phyloP scores from a whole-genome alignment of 2,888 invertebrate species.

The Petrolisthes cinctipes region DNA sequence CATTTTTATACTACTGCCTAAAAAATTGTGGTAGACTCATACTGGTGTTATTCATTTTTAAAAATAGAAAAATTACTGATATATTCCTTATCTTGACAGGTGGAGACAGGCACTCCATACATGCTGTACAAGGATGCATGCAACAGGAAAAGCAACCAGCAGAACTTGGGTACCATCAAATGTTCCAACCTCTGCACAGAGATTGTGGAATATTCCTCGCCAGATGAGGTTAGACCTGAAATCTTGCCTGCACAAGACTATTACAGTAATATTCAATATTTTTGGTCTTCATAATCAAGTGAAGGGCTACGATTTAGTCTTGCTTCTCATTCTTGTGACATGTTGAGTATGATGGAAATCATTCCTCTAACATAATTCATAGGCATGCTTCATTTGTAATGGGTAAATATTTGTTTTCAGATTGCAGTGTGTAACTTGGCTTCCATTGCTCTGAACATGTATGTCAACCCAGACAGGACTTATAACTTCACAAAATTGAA shows the following conservation, averaged over 20 bases:
- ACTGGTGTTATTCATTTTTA: too few species aligned
- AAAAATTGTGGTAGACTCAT: too few species aligned
- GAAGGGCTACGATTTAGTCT: too few species aligned
- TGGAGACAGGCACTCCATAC: slow-evolving; percentile 98
- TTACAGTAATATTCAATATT: neutral
- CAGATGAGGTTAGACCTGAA: slow-evolving; percentile 79
- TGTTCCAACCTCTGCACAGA: slow-evolving; percentile 98
- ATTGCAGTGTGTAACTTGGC: slow-evolving; percentile 98
- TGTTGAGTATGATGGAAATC: too few species aligned
- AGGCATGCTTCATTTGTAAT: too few species aligned
- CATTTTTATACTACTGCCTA: too few species aligned
- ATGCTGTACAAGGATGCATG: slow-evolving; percentile 97
- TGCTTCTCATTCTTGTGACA: too few species aligned
- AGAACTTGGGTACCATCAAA: slow-evolving; percentile 97
- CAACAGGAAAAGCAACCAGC: slow-evolving; percentile 96
- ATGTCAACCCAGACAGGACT: slow-evolving; percentile 81
- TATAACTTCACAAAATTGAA: slow-evolving; percentile 91
- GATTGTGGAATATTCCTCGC: slow-evolving; percentile 92
- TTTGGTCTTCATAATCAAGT: too few species aligned
- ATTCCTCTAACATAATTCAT: too few species aligned
- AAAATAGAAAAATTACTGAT: too few species aligned
- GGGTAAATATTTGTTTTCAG: slow-evolving; percentile 68
- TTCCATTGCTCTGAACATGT: slow-evolving; percentile 96
- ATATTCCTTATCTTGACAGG: slow-evolving; percentile 74
- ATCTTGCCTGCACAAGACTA: neutral